Base-by-base conservation (phyloP, 2,797 vertebrate genomes). In the Moxostoma hubbsi region DNA sequence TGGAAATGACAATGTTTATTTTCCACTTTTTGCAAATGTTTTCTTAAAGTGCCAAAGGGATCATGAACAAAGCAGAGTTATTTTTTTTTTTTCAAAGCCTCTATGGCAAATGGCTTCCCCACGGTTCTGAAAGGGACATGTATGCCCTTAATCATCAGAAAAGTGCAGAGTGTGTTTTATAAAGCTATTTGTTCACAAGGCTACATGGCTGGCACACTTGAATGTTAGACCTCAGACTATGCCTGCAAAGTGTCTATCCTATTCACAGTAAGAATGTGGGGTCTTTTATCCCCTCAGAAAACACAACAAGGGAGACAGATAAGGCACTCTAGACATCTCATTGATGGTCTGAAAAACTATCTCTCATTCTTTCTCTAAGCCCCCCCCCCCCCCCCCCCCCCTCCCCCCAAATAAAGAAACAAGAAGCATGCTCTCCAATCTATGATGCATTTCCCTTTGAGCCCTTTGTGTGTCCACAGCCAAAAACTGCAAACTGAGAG, bases 91-190 rank as follows among this genome's bases (percentile, higher is more conserved):
- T 12, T 53, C 15, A 75, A 57, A 24, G 36, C 36, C 16, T 63
- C 53, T 46, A 13, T 45, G 9, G 11, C 47, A 78, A 58, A 62
- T 59, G 82, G 65, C 70, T 68, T 86, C 81, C 73, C 71, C 45
- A 75, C 71, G 79, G 80, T 36, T 59, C 49, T 54, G 57, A 61
- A 84, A 46, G 73, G 85, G 86, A 88, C 85, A 83, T 78, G 86
- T 74, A 86, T 91, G 77, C 73, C 79, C 79, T 85, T 86, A 86
- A 84, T 82, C 87, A 83, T 82, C 86, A 84, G 73, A 88, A 85
- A 88, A 88, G 80, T 84, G 75, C 85, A 88, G 66, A 88, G 86
- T 88, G 86, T 76, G 74, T 83, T 90, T 89, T 89, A 87, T 86
- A 80, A 82, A 81, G 67, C 70, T 75, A 86, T 84, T 83, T 87